These are phyloP conservation scores for Asarcornis scutulata DNA, from an alignment of 2,113 vertebrate genomes.

Conservation along the genomic window DNA sequence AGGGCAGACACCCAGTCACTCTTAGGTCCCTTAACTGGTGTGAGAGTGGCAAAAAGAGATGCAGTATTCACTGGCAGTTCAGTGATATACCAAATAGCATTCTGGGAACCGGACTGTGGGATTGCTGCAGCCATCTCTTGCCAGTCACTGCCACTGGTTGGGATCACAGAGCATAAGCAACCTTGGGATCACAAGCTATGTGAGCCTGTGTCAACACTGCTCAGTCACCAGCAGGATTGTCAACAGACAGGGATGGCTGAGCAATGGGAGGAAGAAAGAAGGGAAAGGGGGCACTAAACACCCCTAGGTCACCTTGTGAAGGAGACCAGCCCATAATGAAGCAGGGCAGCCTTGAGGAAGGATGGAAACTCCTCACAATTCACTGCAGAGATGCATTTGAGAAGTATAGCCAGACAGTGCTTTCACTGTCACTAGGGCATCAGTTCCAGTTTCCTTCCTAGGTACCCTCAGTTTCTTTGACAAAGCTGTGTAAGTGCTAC, in stretches of 20 bases:
- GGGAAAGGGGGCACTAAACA: background rate
- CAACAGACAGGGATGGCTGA: fast-evolving
- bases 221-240: background rate
- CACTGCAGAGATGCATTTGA: background rate
- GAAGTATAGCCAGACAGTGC: background rate
- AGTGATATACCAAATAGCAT: background rate
- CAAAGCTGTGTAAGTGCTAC: background rate
- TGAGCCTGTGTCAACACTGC: fast-evolving
- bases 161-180: background rate
- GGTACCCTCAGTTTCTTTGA: background rate
- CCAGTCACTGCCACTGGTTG: background rate
- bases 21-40: background rate
- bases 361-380: background rate
- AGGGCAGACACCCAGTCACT: background rate
- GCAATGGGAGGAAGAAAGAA: background rate
- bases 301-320: background rate
- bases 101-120: background rate
- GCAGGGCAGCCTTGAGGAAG: background rate
- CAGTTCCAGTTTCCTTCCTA: background rate
- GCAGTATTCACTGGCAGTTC: background rate
- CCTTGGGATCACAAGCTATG: background rate
- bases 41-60: background rate
- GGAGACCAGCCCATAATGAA: background rate
- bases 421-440: background rate
- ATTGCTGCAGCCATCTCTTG: background rate